Evolutionary conservation across 2,888 invertebrate species (phyloP).

Genomic region (Reticulitermes lucifugus): DNA sequence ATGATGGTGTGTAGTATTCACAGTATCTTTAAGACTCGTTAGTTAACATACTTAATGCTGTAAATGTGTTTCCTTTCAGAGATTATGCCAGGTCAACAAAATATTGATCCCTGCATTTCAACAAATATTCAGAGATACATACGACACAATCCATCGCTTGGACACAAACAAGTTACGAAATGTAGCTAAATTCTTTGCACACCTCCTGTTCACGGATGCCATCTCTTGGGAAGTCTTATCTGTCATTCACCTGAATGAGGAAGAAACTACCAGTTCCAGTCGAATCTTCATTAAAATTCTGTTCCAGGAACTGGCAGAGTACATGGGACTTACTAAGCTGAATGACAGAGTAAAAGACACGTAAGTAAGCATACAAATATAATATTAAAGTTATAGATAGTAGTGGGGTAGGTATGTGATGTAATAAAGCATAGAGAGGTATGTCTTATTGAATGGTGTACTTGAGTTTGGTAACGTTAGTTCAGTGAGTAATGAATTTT

Average conservation of each 20-base stretch:
- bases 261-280: conserved; percentile 97
- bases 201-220: conserved; percentile 95
- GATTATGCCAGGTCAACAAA: conserved; percentile 93
- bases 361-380: conserved; percentile 68
- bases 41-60: conserved; percentile 4
- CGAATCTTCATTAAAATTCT: conserved; percentile 98
- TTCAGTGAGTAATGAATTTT: too few relatives aligned
- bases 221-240: conserved; percentile 95
- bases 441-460: too few relatives aligned
- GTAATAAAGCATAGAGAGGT: too few relatives aligned
- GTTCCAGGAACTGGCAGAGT: conserved; percentile 96
- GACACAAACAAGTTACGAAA: conserved; percentile 96
- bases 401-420: too few relatives aligned
- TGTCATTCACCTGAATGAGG: conserved; percentile 92
- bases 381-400: too few relatives aligned
- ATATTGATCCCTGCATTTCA: conserved; percentile 95
- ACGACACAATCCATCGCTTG: conserved; percentile 92
- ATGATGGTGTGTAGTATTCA: too few relatives aligned
- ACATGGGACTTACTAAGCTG: conserved; percentile 93
- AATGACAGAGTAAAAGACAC: conserved; percentile 91
- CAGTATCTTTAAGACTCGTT: too few relatives aligned
- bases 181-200: conserved; percentile 97
- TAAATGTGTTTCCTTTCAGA: conserved; percentile 60
- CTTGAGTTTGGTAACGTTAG: too few relatives aligned
- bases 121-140: conserved; percentile 94